Base-by-base conservation (phyloP, 2,888 invertebrate genomes). In the Nipponacmea schrenckii region DNA sequence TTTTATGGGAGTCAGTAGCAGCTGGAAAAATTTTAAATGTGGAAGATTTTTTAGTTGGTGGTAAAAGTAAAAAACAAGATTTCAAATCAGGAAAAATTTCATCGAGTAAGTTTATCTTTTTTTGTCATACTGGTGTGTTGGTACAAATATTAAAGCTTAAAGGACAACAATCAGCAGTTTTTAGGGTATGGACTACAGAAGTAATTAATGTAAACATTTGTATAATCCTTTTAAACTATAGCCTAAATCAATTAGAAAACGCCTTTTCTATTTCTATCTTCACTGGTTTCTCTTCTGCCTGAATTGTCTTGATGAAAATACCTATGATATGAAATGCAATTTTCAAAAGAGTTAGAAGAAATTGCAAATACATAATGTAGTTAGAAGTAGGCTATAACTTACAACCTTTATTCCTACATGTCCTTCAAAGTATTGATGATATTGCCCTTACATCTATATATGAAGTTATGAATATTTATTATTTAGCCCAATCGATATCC, bases 21-120 rank as follows among this genome's bases (percentile, higher is more conserved):
- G 67, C 74, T 17, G 79, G 79, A 17, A 71, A 68, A 17, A 70
- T 84, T 17, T 77, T 81, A 15, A 78, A 80, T 31, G 76, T 80
- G 10, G 83, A 86, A 72, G 74, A 76, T 20, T 87, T 81, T 70
- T 71, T 85, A 8, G 71, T 86, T 27, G 79, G 76, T 7, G 85
- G 85, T n/a, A 83, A 81, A 71, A 82, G 82, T 27, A 85, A 80
- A 69, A 76, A 77, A 31, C 76, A 86, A 39, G 80, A 82, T 64
- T 83, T 88, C 39, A 83, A 80, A 44, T 76, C 79, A 67, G 88
- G 88, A 64, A 85, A 81, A 77, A 85, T 88, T 67, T 67, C 80
- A 77, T 85, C 39, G 10, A 8, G 39, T 39, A 39, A 39, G 39
- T 8, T 8, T 8, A 39, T 39, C 10, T 39, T 5, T 39, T 39